Percentiles rank a stretch among this genome's conserved stretches.
Evolutionary conservation across 2,888 invertebrate genomes (phyloP).

Genomic region (Drosophila dives): DNA sequence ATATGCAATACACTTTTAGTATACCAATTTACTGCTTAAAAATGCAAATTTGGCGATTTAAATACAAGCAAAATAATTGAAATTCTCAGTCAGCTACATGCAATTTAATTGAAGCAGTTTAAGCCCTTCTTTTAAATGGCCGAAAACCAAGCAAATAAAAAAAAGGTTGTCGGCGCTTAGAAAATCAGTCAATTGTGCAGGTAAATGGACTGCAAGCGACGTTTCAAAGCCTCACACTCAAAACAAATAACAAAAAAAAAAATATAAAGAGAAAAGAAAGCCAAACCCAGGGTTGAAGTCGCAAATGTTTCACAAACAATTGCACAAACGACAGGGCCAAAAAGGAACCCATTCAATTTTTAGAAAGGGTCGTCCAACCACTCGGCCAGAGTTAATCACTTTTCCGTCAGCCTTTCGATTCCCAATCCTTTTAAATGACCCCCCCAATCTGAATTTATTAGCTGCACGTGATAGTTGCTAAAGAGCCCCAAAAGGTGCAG

Average conservation of each 20-base stretch:
- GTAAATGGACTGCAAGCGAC: constrained; percentile 83
- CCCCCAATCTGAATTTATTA: constrained; percentile 81
- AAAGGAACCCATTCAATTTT: constrained; percentile 45
- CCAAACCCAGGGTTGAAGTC: constrained; percentile 47
- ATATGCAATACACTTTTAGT: not conserved
- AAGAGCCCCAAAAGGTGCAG: constrained; percentile 38
- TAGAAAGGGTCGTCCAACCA: constrained; percentile 52
- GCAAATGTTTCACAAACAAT: constrained; percentile 73
- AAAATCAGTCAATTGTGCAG: constrained; percentile 84
- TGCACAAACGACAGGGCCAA: constrained; percentile 57
- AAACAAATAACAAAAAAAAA: constrained; percentile 14
- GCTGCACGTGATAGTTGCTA: constrained; percentile 81
- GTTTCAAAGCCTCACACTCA: constrained; percentile 46
- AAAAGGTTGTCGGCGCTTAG: constrained; percentile 68
- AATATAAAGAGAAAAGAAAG: constrained; percentile 7
- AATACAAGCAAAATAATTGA: constrained; percentile 31
- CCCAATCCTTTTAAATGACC: constrained; percentile 62
- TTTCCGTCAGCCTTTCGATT: constrained; percentile 68
- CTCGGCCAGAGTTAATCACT: constrained; percentile 83
- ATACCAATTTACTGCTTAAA: not conserved
- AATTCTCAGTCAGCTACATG: constrained; percentile 24
- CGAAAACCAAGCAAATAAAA: constrained; percentile 33
- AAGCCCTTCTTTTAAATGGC: constrained; percentile 17
- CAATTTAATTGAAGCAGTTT: constrained; percentile 28
- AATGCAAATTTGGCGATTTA: constrained; percentile 16